Base-by-base conservation (phyloP, 35 echinoderm and acorn worm species). In the Holothuria glaberrima region DNA sequence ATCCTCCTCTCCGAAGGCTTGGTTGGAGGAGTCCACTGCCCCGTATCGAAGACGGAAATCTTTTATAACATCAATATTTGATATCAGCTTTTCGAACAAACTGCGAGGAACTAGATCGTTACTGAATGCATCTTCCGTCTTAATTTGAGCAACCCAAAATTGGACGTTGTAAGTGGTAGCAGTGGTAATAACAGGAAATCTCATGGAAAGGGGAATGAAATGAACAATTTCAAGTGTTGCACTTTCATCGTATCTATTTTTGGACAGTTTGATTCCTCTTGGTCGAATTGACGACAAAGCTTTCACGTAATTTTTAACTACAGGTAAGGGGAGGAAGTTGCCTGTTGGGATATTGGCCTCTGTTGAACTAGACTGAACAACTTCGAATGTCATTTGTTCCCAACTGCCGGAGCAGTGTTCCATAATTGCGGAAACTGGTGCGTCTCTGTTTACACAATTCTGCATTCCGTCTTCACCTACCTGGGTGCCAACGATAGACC, bases 371-470 rank as follows among this genome's bases (percentile, higher is more conserved):
- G 36, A 81, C 12, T 7, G 10, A 6, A 9, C 33, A 21, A 24
- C 19, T 81, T 81, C 52, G 45, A 30, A 81, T 24, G 18, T 58
- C 32, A 81, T 50, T 14, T 48, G 28, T 27, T 81, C 76, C 36
- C 38, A 48, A 0, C 29, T 0, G 5, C 52, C 76, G 32, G 41
- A 54, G 16, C 76, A 81, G 20, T 81, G 76, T 81, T 30, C 54
- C 76, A 81, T 81, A n/a, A 81, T 46, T 26, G 76, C 76, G 13
- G 76, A 81, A 46, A 48, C 45, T 20, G 76, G 35, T 28, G 44
- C 14, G 32, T 46, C 76, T 81, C 76, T 20, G 52, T 21, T 52
- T 24, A 81, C 44, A 30, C 76, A 81, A 46, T 81, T 81, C 16
- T 21, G 14, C 76, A 81, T 81, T 17, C 54, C 25, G 45, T 81